Evolutionary conservation across 2,888 invertebrate species (phyloP), one percentile per base, ranked within the genome.

Genomic region (Drosophila rubida): DNA sequence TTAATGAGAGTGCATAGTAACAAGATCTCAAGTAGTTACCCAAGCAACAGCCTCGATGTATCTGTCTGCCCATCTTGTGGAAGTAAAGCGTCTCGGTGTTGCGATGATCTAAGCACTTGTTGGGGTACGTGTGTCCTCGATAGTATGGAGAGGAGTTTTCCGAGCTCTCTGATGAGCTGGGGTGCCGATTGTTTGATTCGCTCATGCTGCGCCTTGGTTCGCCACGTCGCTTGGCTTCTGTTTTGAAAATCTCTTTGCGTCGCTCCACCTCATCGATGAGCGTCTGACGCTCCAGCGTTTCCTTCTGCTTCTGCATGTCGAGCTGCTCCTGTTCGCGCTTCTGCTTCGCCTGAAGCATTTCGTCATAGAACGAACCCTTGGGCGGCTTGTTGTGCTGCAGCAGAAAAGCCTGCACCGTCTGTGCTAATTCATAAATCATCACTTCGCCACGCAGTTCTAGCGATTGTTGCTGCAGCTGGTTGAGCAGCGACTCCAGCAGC

Each of bases 341-440:
- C 76, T 94, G 94, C 69, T 95, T 94, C 54, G 95, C 94, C 50
- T 94, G 93, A 8, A 97, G 91, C 98, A 98, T 98, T 92, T 98
- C 96, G 69, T 98, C 98, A 84, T 98, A 97, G 91, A 96, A 97
- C 7, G 98, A 98, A 63, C 95, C 93, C 51, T 93, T 93, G 0
- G 95, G 95, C 0, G 97, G 96, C 89, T 95, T 96, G 90, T 97
- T 97, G 91, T 97, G 95, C 19, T 94, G 93, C 70, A 96, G 94
- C 0, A 98, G 93, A 90, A 96, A 98, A 89, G 95, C 95, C 92
- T 96, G 95, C 0, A 96, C 95, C 89, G 95, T 94, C 83, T 96
- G 95, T 1, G 96, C 95, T 45, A 98, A 91, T 82, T 97, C 95
- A 87, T 94, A 96, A 75, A 98, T 96, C 96, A 98, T 97, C 25